A percentile compares a stretch with the other conserved stretches of the same genome.
Conservation (phyloP, 2,797 vertebrate genomes). For the Xerus rutilus region DNA sequence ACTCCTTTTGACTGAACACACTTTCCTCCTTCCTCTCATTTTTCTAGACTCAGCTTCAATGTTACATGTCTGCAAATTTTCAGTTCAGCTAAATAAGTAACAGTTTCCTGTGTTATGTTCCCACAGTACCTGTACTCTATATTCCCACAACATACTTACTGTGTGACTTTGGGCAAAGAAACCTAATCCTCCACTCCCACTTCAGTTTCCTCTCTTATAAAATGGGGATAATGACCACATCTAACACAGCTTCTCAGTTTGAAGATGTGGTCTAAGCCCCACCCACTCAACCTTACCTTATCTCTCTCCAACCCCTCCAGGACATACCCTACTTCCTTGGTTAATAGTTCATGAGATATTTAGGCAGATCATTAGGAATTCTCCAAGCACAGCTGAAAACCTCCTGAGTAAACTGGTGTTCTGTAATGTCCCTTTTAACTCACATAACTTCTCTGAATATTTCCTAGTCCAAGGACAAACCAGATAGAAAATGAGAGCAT, state of each 20-base stretch:
- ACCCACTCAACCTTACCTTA: neutral
- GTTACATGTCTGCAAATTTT: neutral
- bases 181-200: neutral
- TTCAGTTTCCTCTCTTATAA: conserved; percentile 43
- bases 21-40: neutral
- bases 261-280: neutral
- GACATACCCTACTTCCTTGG: neutral
- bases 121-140: neutral
- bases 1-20: neutral
- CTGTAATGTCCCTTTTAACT: neutral
- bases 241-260: neutral
- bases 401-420: conserved; percentile 11
- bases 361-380: conserved; percentile 41
- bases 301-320: neutral
- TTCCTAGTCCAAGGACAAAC: conserved; percentile 17
- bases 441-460: conserved; percentile 44
- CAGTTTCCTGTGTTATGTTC: neutral
- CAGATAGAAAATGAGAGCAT: conserved; percentile 6
- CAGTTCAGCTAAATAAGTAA: conserved; percentile 4
- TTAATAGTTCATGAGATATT: conserved; percentile 3
- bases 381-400: neutral
- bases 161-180: neutral
- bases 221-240: neutral
- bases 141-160: neutral
- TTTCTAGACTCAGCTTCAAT: conserved; percentile 52